These are phyloP conservation scores for Rhagophthalmus giganteus DNA, from an alignment of 2,888 invertebrate genomes.

Conservation along the genomic window DNA sequence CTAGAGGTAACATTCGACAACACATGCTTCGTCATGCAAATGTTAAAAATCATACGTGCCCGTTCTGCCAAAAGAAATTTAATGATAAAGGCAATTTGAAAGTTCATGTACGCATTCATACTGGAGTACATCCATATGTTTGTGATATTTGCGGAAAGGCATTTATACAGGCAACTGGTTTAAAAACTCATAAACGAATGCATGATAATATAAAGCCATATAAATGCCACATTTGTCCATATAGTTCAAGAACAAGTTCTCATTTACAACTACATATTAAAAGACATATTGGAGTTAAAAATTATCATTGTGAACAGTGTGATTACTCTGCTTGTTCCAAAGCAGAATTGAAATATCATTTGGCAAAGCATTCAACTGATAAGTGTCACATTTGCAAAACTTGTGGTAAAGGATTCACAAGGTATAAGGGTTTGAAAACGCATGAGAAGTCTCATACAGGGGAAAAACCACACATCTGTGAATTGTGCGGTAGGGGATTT, in stretches of 20 bases:
- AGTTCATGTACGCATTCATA: constrained; percentile 13
- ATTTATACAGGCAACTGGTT: constrained; percentile 36
- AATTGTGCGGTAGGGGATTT: constrained; percentile 44
- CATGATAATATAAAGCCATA: constrained; percentile 42
- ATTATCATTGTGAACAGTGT: constrained; percentile 19
- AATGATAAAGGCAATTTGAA: constrained; percentile 19
- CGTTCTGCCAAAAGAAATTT: constrained; percentile 8
- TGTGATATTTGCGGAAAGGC: constrained; percentile 36
- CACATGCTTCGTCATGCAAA: constrained; percentile 13
- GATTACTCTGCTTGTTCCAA: constrained; percentile 25
- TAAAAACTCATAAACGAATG: constrained; percentile 39
- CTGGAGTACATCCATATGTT: constrained; percentile 16
- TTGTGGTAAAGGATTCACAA: constrained; percentile 41
- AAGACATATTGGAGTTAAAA: constrained; percentile 17
- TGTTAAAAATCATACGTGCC: constrained; percentile 5
- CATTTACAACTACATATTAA: constrained; percentile 21
- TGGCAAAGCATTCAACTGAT: constrained; percentile 42
- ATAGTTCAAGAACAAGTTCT: constrained; percentile 17
- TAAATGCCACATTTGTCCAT: constrained; percentile 36
- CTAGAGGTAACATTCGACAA: constrained; percentile 6
- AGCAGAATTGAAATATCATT: constrained; percentile 41
- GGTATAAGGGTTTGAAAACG: constrained; percentile 42
- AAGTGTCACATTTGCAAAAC: constrained; percentile 44
- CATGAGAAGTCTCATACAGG: constrained; percentile 45
- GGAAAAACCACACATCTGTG: constrained; percentile 43